Evolutionary conservation across 2,888 invertebrate species (phyloP).

Genomic region (Zootermopsis nevadensis): DNA sequence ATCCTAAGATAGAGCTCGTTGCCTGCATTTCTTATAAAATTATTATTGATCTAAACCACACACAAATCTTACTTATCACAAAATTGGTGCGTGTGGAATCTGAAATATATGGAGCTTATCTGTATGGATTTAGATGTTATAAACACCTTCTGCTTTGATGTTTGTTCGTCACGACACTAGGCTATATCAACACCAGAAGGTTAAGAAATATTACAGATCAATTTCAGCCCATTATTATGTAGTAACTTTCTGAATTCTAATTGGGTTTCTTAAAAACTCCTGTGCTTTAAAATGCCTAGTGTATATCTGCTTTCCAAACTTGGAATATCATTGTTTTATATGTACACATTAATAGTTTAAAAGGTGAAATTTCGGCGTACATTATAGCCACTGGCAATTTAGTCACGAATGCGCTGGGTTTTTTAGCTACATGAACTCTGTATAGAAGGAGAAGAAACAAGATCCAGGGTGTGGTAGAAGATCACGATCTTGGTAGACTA

Average conservation of each 20-base stretch:
- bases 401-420: conserved; percentile 2
- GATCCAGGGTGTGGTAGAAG: conserved; percentile 36
- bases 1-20: no score
- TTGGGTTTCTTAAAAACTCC: neutral
- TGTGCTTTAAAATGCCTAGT: neutral
- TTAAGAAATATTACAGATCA: neutral
- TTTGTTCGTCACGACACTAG: no score
- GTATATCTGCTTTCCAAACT: conserved; percentile 10
- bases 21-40: no score
- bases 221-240: neutral
- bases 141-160: no score
- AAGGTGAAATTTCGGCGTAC: conserved; percentile 29
- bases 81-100: no score
- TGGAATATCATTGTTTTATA: conserved; percentile 16
- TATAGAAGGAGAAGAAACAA: conserved; percentile 13
- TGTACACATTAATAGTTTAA: conserved; percentile 20
- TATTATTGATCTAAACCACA: no score
- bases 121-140: no score
- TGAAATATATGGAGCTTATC: no score
- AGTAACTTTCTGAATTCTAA: neutral
- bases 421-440: neutral
- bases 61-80: no score
- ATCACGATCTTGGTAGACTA: conserved; percentile 23
- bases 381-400: conserved; percentile 20
- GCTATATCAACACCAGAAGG: no score